These are phyloP conservation scores for Anorthoa munda DNA, from an alignment of 2,888 invertebrate genomes.

Conservation along the genomic window DNA sequence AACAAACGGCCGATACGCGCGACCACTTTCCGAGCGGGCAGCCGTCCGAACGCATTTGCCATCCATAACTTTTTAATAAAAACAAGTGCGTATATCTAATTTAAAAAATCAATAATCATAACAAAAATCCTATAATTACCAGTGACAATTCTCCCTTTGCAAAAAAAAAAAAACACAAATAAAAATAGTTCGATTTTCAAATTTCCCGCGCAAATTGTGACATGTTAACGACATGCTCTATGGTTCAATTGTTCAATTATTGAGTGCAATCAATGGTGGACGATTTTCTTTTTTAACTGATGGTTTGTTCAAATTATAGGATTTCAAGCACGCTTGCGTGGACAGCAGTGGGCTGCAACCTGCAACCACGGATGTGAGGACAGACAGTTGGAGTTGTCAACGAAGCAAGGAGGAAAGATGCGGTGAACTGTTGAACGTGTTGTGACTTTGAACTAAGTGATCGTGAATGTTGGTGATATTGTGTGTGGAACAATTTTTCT, in stretches of 20 bases:
- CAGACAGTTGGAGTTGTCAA: constrained; percentile 75
- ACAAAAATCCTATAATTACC: constrained; percentile 21
- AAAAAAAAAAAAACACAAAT: constrained; percentile 36
- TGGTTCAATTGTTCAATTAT: constrained; percentile 81
- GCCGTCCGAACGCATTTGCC: constrained; percentile 83
- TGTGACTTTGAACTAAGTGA: constrained; percentile 73
- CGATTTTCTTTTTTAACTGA: constrained; percentile 81
- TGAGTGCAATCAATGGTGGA: constrained; percentile 80
- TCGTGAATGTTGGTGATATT: constrained; percentile 69
- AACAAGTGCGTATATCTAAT: constrained; percentile 73
- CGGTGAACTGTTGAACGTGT: constrained; percentile 64
- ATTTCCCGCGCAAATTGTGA: constrained; percentile 71
- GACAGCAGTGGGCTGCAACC: constrained; percentile 69
- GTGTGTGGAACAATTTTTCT: constrained; percentile 65
- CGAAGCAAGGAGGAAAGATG: constrained; percentile 62
- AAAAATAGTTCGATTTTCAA: constrained; percentile 63
- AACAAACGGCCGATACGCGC: constrained; percentile 84
- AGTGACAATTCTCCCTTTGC: neutral
- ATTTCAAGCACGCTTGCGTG: constrained; percentile 83
- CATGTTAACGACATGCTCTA: constrained; percentile 59
- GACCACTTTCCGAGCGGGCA: constrained; percentile 85
- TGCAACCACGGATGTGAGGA: constrained; percentile 80
- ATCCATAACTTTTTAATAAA: constrained; percentile 66
- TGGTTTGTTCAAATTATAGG: constrained; percentile 88
- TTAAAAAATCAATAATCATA: constrained; percentile 17